A percentile compares a stretch with the other conserved stretches of the same genome.
phyloP scores from a whole-genome alignment of 2,797 vertebrate species.

The Thripadectes ignobilis region DNA sequence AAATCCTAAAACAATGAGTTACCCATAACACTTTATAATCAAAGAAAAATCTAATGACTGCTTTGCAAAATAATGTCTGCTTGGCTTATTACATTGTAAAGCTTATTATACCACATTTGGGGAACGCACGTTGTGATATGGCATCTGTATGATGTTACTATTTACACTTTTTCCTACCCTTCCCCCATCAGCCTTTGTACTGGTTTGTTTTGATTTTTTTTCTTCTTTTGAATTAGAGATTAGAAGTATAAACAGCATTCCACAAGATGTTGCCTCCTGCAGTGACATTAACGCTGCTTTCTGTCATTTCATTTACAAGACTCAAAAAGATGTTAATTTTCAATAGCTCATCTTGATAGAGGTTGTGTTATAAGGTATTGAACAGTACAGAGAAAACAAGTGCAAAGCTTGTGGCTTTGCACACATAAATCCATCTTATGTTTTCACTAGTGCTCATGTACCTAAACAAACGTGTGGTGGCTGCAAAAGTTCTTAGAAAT shows the following conservation, averaged over 20 bases:
- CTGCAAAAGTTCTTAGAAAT: neutral
- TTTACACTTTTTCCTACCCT: neutral
- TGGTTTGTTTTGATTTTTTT: neutral
- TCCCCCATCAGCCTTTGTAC: neutral
- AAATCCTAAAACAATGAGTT: neutral
- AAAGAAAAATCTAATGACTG: neutral
- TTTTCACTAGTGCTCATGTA: neutral
- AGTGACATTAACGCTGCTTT: neutral
- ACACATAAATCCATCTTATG: neutral
- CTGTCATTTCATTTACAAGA: neutral
- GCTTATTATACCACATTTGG: neutral
- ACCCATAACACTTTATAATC: neutral
- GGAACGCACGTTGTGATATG: neutral
- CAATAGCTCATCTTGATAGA: neutral
- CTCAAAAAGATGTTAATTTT: neutral
- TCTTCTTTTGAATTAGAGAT: neutral
- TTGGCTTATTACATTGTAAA: neutral
- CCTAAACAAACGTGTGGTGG: neutral
- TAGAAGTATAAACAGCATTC: neutral
- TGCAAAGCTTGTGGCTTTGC: neutral
- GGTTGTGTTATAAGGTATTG: neutral
- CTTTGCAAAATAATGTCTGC: neutral
- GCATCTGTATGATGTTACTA: neutral
- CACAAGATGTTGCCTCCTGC: neutral
- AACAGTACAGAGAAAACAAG: neutral